A percentile compares a stretch with the other conserved stretches of the same genome.
Evolutionary conservation across 2,888 invertebrate species (phyloP).

Genomic region (Strigamia transsilvanica): DNA sequence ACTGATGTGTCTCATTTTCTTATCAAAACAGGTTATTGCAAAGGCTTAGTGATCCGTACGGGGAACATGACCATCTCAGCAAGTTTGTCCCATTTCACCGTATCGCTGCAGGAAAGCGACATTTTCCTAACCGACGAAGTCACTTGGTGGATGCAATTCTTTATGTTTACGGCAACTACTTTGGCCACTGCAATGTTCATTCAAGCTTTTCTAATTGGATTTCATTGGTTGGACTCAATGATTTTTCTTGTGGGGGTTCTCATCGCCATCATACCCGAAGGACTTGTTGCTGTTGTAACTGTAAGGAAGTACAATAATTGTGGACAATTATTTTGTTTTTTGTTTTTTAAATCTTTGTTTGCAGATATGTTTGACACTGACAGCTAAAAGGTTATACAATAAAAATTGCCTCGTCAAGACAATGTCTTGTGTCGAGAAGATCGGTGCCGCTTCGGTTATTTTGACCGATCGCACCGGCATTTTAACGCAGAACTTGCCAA

Average conservation of each 20-base stretch:
- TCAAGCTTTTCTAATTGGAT: conserved; percentile 96
- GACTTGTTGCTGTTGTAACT: conserved; percentile 96
- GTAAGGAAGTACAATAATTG: too few species aligned
- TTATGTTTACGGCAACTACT: conserved; percentile 95
- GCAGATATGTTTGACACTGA: conserved; percentile 89
- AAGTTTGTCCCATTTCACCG: conserved; percentile 91
- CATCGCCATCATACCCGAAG: conserved; percentile 99
- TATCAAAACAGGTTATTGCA: conserved; percentile 70
- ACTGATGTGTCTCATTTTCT: too few species aligned
- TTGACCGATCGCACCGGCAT: conserved; percentile 99
- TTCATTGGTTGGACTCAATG: conserved; percentile 98
- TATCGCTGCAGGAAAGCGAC: conserved; percentile 92
- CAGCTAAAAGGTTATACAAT: conserved; percentile 98
- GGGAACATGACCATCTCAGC: conserved; percentile 97
- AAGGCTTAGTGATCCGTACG: conserved; percentile 91
- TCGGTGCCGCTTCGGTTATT: conserved; percentile 98
- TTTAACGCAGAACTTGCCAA: conserved; percentile 98
- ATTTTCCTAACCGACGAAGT: conserved; percentile 99
- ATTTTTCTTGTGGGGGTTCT: conserved; percentile 99
- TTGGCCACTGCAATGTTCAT: conserved; percentile 96
- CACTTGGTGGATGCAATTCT: conserved; percentile 97
- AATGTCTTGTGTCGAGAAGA: conserved; percentile 97
- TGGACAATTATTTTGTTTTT: too few species aligned
- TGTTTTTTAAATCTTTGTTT: conserved; percentile 10
- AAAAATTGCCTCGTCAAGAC: conserved; percentile 99